Evolutionary conservation across 2,113 vertebrate species (phyloP).

Genomic region (Rallus limicola): DNA sequence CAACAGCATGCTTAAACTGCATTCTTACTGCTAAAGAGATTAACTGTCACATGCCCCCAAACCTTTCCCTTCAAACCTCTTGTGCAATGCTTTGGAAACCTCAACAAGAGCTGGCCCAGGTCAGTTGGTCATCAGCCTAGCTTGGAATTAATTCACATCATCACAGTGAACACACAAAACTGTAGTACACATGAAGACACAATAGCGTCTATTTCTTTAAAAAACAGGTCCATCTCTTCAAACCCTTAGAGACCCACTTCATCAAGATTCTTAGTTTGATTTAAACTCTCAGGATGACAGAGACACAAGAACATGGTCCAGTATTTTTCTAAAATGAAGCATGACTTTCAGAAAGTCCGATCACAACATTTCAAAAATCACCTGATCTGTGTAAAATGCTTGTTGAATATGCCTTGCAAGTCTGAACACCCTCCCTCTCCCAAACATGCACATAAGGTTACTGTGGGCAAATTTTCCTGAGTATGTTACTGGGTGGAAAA

Average conservation of each 20-base stretch:
- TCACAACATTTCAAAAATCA: neutral
- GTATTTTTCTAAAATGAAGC: neutral
- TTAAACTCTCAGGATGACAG: neutral
- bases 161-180: neutral
- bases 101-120: constrained; percentile 17
- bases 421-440: neutral
- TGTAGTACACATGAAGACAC: neutral
- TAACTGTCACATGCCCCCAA: constrained; percentile 67
- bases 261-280: neutral
- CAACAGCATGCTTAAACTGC: constrained; percentile 53
- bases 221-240: neutral
- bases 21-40: constrained; percentile 69
- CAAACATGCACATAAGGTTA: neutral
- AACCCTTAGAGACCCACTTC: neutral
- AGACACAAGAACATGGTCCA: neutral
- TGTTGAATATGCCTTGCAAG: neutral
- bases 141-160: neutral
- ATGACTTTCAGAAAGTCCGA: neutral
- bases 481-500: neutral
- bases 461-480: neutral
- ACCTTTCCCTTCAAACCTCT: constrained; percentile 28
- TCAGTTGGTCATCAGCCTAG: neutral
- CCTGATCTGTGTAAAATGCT: neutral
- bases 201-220: neutral
- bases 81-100: constrained; percentile 27